These are phyloP conservation scores for Meriones unguiculatus DNA, from an alignment of 2,113 vertebrate species.

Conservation along the genomic window DNA sequence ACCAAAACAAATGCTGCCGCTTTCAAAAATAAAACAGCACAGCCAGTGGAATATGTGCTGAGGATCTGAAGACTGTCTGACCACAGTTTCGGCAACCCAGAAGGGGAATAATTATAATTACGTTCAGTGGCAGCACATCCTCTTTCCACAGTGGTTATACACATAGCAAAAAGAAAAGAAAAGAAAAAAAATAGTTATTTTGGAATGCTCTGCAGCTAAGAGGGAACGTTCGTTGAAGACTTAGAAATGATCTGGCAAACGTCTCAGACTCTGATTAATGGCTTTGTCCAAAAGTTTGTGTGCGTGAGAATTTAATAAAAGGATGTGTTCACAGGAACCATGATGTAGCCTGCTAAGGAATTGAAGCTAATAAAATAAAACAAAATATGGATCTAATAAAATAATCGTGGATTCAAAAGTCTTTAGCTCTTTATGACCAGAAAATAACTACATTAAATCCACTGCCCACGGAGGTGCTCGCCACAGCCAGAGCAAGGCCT, in stretches of 20 bases:
- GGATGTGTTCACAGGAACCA: background rate
- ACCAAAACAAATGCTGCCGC: constrained; percentile 46
- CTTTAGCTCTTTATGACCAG: constrained; percentile 23
- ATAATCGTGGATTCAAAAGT: constrained; percentile 37
- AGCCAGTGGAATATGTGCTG: background rate
- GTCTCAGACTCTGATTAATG: background rate
- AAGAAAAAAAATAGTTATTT: constrained; percentile 62
- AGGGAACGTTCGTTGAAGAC: background rate
- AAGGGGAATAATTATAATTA: constrained; percentile 65
- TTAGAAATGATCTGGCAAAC: background rate
- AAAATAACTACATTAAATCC: constrained; percentile 3
- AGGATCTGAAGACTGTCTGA: constrained; percentile 35
- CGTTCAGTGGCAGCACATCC: constrained; percentile 10
- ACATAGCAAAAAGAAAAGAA: constrained; percentile 14
- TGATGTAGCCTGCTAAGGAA: background rate
- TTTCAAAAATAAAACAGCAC: constrained; percentile 65
- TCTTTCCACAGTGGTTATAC: constrained; percentile 6
- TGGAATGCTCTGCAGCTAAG: background rate
- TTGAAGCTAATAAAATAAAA: constrained; percentile 37
- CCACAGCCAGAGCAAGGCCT: background rate
- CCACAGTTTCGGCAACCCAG: constrained; percentile 33
- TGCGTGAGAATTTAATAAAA: background rate
- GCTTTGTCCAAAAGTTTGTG: background rate
- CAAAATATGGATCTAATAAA: constrained; percentile 46
- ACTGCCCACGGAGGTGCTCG: background rate